A percentile compares a stretch with the other conserved stretches of the same genome.
These are phyloP conservation scores for Odontomyia ornata DNA, from an alignment of 2,888 invertebrate genomes.

Conservation along the genomic window DNA sequence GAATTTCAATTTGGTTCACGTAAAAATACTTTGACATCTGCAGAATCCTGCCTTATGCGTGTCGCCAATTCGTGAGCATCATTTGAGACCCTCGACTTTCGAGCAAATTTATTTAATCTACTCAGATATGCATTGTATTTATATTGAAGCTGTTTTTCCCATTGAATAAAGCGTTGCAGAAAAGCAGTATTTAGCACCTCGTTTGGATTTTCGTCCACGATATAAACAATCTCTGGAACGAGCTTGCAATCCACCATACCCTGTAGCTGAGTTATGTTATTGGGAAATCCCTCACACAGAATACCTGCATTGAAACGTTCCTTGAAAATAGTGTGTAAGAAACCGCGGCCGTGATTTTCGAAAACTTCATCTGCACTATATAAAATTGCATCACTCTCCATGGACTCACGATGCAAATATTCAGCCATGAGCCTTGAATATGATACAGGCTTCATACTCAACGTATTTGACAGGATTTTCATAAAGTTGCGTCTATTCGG, in stretches of 20 bases:
- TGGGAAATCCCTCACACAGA: constrained; percentile 71
- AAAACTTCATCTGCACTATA: not conserved
- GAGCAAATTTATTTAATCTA: not conserved
- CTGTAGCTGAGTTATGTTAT: constrained; percentile 59
- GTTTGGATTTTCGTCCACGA: constrained; percentile 57
- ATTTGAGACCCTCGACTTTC: not conserved
- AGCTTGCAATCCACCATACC: constrained; percentile 60
- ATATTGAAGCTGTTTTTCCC: constrained; percentile 14
- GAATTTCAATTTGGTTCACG: not conserved
- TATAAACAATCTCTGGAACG: constrained; percentile 65
- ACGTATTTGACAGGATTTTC: not conserved
- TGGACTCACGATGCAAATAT: not conserved
- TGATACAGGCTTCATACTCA: not conserved
- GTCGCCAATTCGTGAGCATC: not conserved
- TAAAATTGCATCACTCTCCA: not conserved
- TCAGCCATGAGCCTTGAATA: not conserved
- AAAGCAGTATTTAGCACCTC: constrained; percentile 54
- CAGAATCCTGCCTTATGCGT: not conserved
- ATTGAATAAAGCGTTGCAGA: not conserved
- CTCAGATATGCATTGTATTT: not conserved
- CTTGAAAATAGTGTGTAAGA: not conserved
- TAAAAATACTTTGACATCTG: not conserved
- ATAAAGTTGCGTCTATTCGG: not conserved
- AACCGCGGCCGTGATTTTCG: not conserved
- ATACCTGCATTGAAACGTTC: constrained; percentile 63